phyloP scores from a whole-genome alignment of 2,888 invertebrate species.

The Dolomedes plantarius region DNA sequence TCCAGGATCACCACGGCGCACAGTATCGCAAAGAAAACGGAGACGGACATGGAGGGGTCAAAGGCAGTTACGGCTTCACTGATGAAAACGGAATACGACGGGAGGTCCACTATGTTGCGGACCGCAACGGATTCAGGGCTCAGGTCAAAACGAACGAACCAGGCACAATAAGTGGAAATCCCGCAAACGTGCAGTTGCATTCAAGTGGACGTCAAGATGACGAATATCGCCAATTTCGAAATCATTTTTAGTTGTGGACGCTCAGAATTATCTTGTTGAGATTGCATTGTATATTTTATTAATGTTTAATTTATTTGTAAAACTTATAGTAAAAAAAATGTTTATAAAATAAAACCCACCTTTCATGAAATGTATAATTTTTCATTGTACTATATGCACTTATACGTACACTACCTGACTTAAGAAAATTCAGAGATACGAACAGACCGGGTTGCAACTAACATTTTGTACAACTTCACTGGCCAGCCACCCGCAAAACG shows the following conservation, averaged over 20 bases:
- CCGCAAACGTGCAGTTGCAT: conserved; percentile 21
- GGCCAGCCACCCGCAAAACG: no score
- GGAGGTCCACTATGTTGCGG: conserved; percentile 33
- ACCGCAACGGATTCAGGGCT: conserved; percentile 38
- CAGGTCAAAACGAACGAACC: conserved; percentile 40
- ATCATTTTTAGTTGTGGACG: background rate
- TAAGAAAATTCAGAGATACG: no score
- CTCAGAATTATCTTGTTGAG: no score
- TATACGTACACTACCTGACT: no score
- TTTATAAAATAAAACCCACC: no score
- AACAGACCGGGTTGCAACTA: no score
- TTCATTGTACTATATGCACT: no score
- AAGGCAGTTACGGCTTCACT: conserved; percentile 39
- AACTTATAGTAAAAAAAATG: no score
- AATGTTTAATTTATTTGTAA: no score
- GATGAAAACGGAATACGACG: conserved; percentile 24
- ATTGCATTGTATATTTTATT: no score
- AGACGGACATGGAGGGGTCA: conserved; percentile 22
- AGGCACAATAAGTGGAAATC: conserved; percentile 20
- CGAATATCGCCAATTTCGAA: background rate
- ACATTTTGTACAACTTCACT: no score
- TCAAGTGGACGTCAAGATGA: background rate
- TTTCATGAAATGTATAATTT: no score
- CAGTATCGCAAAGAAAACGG: conserved; percentile 31
- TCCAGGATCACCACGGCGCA: conserved; percentile 3